phyloP scores from a whole-genome alignment of 2,113 vertebrate species.

The Excalfactoria chinensis region DNA sequence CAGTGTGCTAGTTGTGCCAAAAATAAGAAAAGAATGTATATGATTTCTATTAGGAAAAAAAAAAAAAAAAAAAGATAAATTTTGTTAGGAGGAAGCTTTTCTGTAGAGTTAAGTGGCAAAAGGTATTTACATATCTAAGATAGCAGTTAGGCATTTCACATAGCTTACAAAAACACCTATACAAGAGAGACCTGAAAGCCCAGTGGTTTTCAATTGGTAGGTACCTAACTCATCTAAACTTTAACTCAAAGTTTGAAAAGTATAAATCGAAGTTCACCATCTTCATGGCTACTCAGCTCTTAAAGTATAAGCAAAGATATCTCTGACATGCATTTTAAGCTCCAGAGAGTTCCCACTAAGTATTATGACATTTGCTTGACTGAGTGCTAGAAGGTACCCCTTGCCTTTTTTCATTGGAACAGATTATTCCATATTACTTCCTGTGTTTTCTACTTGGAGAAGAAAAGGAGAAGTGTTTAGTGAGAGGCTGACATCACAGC shows the following conservation, averaged over 20 bases:
- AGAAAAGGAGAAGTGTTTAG: neutral
- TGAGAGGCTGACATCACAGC: rapidly evolving
- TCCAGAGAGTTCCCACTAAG: neutral
- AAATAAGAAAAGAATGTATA: neutral
- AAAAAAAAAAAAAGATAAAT: neutral
- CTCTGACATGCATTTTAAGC: neutral
- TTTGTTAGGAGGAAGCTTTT: neutral
- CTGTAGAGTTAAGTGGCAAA: neutral
- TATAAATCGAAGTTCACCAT: neutral
- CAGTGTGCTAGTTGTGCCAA: neutral
- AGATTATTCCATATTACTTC: rapidly evolving
- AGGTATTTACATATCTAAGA: neutral
- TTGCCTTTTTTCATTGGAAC: neutral
- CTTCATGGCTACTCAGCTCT: neutral
- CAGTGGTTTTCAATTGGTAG: neutral
- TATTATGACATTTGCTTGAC: rapidly evolving
- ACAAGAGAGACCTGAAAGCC: neutral
- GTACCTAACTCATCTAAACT: neutral
- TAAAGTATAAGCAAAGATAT: rapidly evolving
- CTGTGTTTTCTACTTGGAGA: rapidly evolving
- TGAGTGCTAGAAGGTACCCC: neutral
- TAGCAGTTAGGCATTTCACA: neutral
- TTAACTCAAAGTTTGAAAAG: neutral
- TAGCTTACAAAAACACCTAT: rapidly evolving
- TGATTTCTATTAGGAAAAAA: neutral